These are phyloP conservation scores for Crenichthys baileyi DNA, from an alignment of 2,797 vertebrate species.

Conservation along the genomic window DNA sequence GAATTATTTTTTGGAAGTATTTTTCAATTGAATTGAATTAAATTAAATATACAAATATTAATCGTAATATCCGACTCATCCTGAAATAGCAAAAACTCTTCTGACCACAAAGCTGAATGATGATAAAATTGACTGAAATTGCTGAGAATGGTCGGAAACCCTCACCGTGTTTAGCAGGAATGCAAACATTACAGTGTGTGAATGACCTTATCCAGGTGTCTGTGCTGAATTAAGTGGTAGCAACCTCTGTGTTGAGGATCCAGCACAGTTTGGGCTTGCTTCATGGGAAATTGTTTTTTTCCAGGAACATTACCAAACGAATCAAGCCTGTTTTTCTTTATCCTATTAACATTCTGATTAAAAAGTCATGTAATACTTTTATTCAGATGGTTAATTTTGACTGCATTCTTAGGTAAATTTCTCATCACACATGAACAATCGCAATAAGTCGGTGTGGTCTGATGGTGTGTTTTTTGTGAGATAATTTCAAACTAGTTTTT, in stretches of 20 bases:
- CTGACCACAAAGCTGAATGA: neutral
- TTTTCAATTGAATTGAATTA: no score
- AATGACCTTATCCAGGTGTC: conserved; percentile 1
- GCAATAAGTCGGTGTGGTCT: neutral
- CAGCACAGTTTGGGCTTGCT: neutral
- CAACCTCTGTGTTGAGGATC: neutral
- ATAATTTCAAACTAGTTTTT: neutral
- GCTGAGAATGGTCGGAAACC: neutral
- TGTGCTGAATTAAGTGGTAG: neutral
- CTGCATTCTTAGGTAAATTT: neutral
- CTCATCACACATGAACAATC: neutral
- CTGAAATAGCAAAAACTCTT: neutral
- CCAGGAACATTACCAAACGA: neutral
- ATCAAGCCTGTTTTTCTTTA: neutral
- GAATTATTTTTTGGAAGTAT: no score
- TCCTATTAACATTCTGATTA: neutral
- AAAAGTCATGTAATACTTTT: neutral
- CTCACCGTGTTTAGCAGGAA: neutral
- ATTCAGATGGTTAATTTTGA: neutral
- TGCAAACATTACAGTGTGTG: conserved; percentile 8
- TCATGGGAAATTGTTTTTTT: neutral
- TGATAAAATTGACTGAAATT: no score
- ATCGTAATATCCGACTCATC: neutral
- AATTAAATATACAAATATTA: neutral
- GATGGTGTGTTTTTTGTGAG: neutral